Evolutionary conservation across 2,888 invertebrate genomes (phyloP), one percentile per base, ranked within the genome.

Genomic region (Phyto melanocephala): DNA sequence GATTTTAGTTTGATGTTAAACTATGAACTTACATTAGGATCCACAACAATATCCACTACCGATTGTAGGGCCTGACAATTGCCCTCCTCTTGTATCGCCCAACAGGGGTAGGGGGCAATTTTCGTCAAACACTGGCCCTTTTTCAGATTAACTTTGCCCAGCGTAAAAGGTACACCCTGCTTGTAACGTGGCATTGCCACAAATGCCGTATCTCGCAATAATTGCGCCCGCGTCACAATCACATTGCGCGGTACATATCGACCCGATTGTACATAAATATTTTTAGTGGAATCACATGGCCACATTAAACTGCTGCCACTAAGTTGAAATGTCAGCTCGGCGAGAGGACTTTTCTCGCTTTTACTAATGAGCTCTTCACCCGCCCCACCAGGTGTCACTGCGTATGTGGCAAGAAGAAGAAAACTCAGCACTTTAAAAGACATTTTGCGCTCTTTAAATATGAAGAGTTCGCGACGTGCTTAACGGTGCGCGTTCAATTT

Each of bases 11-110:
- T n/a, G n/a, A n/a, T n/a, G n/a, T n/a, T n/a, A n/a, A n/a, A n/a
- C n/a, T n/a, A 60, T 37, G 17, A 54, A 89, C 90, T 90, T 87
- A 91, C 91, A 89, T 92, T 92, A 71, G 92, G 92, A 92, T 94
- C 94, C 83, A 94, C 88, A 86, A 92, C 93, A 86, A 94, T 91
- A 90, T 95, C 94, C 84, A 94, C 93, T 71, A 93, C 95, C 87
- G 94, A 95, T 91, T 95, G 95, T 79, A 94, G 91, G 84, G 94
- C 95, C 86, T 92, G 93, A 87, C 94, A 94, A 90, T 93, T 93
- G 50, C 93, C 94, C 91, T 94, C 94, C 90, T 95, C 95, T 90
- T 95, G 95, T 87, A 93, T 92, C 79, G 92, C 92, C 94, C 95
- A 94, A 90, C 93, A 93, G 72, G 94, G 94, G 92, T 93, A 94